Evolutionary conservation across 2,113 vertebrate genomes (phyloP).

Genomic region (Gallinago jamesoni): DNA sequence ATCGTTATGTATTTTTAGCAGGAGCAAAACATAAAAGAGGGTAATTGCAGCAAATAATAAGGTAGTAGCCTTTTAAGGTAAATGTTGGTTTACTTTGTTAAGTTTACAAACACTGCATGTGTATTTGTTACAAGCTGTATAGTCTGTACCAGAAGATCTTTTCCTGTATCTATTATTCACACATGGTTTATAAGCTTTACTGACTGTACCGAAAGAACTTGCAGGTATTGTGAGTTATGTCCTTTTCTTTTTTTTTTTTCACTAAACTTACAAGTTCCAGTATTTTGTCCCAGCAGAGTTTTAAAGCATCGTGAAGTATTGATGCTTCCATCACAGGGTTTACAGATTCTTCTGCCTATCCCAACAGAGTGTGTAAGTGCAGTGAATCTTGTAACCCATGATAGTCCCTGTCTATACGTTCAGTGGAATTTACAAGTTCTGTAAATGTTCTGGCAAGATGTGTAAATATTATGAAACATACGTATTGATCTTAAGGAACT

Average conservation of each 20-base stretch:
- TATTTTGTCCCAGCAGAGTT: not conserved
- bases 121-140: not conserved
- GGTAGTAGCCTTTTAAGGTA: not conserved
- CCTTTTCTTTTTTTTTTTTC: not conserved
- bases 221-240: not conserved
- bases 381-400: not conserved
- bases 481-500: not conserved
- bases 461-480: not conserved
- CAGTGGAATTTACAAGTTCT: not conserved
- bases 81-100: not conserved
- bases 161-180: not conserved
- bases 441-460: not conserved
- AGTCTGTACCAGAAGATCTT: not conserved
- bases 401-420: not conserved
- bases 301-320: conserved; percentile 38
- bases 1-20: not conserved
- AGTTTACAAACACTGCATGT: not conserved
- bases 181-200: not conserved
- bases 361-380: not conserved
- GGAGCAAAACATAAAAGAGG: not conserved
- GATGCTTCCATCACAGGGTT: not conserved
- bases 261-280: not conserved
- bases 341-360: not conserved
- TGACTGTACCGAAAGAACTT: not conserved
- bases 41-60: not conserved